Conservation (phyloP, 2,888 invertebrate species). For the Melipona bicolor region DNA sequence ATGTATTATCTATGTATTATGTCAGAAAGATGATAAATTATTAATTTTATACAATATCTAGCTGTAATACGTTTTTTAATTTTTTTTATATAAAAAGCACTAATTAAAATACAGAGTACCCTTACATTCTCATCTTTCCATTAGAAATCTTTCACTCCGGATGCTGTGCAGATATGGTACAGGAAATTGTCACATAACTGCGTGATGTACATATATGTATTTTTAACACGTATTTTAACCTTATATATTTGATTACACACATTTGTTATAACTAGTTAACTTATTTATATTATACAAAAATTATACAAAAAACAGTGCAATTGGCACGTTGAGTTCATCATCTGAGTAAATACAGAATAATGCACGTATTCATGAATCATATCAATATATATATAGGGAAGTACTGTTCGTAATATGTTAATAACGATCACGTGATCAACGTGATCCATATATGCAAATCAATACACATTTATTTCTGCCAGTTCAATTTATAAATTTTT, state of each 20-base stretch:
- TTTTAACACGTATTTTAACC: conserved; percentile 24
- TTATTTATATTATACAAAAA: neutral
- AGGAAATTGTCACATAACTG: conserved; percentile 41
- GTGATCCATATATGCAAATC: conserved; percentile 20
- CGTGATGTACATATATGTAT: neutral
- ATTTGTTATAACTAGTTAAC: conserved; percentile 10
- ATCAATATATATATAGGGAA: neutral
- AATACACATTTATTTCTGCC: neutral
- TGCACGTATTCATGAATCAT: conserved; percentile 8
- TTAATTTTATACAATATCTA: conserved; percentile 1
- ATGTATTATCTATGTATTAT: too few species aligned
- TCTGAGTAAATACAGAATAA: conserved; percentile 2
- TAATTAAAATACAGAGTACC: conserved; percentile 16
- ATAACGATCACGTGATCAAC: conserved; percentile 20
- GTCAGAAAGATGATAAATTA: neutral
- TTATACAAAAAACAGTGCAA: neutral
- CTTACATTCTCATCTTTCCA: conserved; percentile 44
- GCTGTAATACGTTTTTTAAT: neutral
- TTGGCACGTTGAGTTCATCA: conserved; percentile 5
- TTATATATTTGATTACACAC: neutral
- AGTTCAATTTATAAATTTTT: neutral
- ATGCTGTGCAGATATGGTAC: conserved; percentile 41
- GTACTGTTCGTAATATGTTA: neutral
- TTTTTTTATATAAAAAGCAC: conserved; percentile 3
- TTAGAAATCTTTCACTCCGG: conserved; percentile 37